Evolutionary conservation across 2,888 invertebrate genomes (phyloP).

Genomic region (Drosophila multiciliata): DNA sequence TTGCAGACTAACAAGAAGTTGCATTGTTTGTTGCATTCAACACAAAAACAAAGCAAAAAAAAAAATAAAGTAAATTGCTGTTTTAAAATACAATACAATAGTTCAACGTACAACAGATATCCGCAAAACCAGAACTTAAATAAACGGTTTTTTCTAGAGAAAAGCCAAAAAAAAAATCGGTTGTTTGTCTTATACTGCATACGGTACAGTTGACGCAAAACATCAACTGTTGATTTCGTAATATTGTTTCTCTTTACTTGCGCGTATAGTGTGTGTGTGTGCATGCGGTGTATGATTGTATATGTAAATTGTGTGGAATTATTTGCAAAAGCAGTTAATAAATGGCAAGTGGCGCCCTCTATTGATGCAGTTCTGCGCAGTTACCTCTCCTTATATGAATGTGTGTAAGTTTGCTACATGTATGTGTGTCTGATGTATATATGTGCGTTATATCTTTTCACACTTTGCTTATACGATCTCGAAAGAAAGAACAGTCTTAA

Average conservation of each 20-base stretch:
- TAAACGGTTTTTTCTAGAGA: slow-evolving; percentile 76
- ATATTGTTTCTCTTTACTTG: slow-evolving; percentile 3
- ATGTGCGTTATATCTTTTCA: not conserved
- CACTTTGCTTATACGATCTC: not conserved
- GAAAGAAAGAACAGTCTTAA: not conserved
- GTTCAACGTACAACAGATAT: slow-evolving; percentile 20
- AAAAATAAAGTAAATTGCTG: slow-evolving; percentile 20
- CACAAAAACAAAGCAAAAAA: slow-evolving; percentile 10
- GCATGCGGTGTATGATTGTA: slow-evolving; percentile 7
- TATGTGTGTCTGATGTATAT: not conserved
- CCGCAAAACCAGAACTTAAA: slow-evolving; percentile 40
- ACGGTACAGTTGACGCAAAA: slow-evolving; percentile 53
- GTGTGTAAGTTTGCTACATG: not conserved
- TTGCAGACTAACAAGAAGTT: slow-evolving; percentile 23
- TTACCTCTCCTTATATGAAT: not conserved
- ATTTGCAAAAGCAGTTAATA: slow-evolving; percentile 23
- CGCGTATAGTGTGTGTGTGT: not conserved
- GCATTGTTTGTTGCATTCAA: slow-evolving; percentile 49
- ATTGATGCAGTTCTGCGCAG: slow-evolving; percentile 1
- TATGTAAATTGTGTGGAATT: slow-evolving; percentile 18
- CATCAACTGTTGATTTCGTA: slow-evolving; percentile 21
- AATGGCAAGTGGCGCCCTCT: slow-evolving; percentile 44
- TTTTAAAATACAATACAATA: slow-evolving; percentile 40
- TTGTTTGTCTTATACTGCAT: slow-evolving; percentile 18
- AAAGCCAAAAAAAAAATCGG: slow-evolving; percentile 52